phyloP scores from a whole-genome alignment of 1,140 invertebrate species.

The Drosophila sproati region DNA sequence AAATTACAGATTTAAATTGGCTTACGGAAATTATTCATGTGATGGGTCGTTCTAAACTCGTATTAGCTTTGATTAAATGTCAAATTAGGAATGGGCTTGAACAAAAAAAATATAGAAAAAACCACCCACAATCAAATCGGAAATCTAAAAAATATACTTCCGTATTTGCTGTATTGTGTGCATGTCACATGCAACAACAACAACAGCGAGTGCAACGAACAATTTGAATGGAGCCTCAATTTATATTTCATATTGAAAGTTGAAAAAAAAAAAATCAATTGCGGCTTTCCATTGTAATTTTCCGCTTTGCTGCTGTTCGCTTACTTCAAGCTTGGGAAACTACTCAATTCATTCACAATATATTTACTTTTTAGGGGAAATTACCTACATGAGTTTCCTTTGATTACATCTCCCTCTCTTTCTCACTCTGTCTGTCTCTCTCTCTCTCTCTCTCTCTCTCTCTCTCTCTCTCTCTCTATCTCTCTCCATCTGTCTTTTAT shows the following conservation, averaged over 20 bases:
- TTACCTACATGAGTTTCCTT: neutral
- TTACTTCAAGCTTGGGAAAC: constrained; percentile 31
- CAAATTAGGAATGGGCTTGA: constrained; percentile 6
- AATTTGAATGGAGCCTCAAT: constrained; percentile 26
- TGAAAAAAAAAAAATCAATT: constrained; percentile 36
- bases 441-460: neutral
- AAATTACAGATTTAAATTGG: neutral
- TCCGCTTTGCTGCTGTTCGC: constrained; percentile 24
- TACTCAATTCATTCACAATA: constrained; percentile 28
- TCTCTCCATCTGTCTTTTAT: neutral
- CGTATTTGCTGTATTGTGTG: constrained; percentile 34
- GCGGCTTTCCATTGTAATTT: constrained; percentile 38
- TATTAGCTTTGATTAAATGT: constrained; percentile 12
- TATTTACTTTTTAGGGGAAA: neutral
- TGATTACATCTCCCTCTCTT: neutral
- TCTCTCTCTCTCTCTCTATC: neutral
- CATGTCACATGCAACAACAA: constrained; percentile 45
- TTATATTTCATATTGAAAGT: constrained; percentile 42
- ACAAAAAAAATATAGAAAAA: neutral
- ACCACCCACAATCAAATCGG: constrained; percentile 28
- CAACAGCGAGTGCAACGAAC: constrained; percentile 6
- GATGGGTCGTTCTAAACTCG: neutral
- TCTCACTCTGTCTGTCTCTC: neutral
- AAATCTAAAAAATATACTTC: constrained; percentile 25
- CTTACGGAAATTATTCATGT: constrained; percentile 18